Conservation (phyloP, 2,113 vertebrate genomes). For the Agelaius tricolor region DNA sequence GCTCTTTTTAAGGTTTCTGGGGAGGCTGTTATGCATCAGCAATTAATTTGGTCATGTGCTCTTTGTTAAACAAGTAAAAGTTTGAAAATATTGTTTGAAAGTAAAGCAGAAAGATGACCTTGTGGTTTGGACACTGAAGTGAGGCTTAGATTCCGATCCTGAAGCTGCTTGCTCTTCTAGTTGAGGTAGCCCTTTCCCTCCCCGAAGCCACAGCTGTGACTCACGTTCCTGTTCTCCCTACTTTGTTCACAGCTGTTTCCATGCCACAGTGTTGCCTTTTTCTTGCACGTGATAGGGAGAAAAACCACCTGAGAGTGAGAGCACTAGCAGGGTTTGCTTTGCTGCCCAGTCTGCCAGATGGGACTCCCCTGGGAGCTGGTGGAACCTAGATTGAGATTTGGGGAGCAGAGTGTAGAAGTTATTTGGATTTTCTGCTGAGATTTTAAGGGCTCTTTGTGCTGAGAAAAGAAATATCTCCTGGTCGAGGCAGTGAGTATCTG, state of each 20-base stretch:
- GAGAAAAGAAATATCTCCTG: not conserved
- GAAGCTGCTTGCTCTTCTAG: not conserved
- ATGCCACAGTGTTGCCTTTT: not conserved
- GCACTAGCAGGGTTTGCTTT: not conserved
- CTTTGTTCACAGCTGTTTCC: not conserved
- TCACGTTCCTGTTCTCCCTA: not conserved
- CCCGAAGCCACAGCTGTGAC: not conserved
- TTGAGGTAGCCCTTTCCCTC: not conserved
- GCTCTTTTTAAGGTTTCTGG: not conserved
- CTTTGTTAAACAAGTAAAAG: not conserved
- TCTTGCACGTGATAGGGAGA: not conserved
- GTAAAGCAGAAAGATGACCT: not conserved
- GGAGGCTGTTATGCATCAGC: not conserved
- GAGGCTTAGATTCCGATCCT: not conserved
- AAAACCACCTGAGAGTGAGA: not conserved
- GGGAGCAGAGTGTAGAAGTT: not conserved
- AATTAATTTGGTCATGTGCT: not conserved
- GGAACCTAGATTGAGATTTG: not conserved
- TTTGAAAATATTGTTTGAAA: not conserved
- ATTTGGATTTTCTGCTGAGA: not conserved
- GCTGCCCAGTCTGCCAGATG: not conserved
- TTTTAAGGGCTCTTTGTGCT: not conserved
- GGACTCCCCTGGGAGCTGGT: not conserved
- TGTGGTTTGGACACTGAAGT: not conserved
- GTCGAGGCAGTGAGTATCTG: not conserved